Conservation (phyloP, 2,888 invertebrate genomes). For the Gymnocheta viridis region DNA sequence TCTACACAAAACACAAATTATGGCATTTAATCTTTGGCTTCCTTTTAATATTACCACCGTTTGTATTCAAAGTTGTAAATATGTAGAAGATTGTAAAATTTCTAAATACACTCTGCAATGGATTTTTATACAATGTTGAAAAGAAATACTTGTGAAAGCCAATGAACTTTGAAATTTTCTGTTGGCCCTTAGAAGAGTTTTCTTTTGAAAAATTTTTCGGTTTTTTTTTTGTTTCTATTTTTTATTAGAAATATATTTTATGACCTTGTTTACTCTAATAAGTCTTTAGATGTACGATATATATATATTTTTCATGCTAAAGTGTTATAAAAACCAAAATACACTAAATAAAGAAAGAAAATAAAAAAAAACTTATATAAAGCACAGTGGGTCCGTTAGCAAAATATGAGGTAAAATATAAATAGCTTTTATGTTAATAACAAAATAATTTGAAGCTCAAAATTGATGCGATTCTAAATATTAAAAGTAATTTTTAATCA, state of each 20-base stretch:
- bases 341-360: background rate
- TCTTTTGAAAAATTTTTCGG: background rate
- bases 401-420: background rate
- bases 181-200: conserved; percentile 14
- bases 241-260: conserved; percentile 33
- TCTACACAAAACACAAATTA: conserved; percentile 58
- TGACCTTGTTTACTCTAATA: conserved; percentile 49
- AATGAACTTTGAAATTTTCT: conserved; percentile 42
- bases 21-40: conserved; percentile 63
- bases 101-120: background rate
- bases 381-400: background rate
- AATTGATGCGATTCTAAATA: too few relatives aligned
- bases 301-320: conserved; percentile 49
- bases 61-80: conserved; percentile 34
- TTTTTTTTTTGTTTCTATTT: background rate
- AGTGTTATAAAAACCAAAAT: conserved; percentile 27
- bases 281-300: conserved; percentile 5
- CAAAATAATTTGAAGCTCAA: too few relatives aligned
- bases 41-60: conserved; percentile 37
- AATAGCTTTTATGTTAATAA: background rate
- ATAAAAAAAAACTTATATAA: background rate
- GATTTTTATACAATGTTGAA: background rate
- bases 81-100: conserved; percentile 25
- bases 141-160: conserved; percentile 9
- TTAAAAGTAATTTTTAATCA: too few relatives aligned